Conservation (phyloP, 2,888 invertebrate species). For the Cabera pusaria region DNA sequence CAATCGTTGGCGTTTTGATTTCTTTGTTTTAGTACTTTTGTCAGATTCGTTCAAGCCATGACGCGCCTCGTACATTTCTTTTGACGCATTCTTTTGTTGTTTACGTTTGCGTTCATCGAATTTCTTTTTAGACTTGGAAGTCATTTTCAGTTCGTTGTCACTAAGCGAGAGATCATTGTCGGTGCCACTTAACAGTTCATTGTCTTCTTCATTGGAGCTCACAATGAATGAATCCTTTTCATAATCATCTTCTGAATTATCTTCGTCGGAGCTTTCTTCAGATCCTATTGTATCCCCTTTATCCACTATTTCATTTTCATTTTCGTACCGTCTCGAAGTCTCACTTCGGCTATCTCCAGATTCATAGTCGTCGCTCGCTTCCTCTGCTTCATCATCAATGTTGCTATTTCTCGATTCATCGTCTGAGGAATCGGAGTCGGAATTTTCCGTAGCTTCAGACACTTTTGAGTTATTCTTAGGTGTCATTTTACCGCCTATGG, state of each 20-base stretch:
- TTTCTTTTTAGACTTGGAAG: conserved; percentile 67
- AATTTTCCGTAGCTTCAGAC: conserved; percentile 3
- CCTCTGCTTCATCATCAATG: conserved; percentile 64
- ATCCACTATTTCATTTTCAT: conserved; percentile 73
- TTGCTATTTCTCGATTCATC: conserved; percentile 40
- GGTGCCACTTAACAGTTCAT: conserved; percentile 67
- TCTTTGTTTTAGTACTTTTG: conserved; percentile 34
- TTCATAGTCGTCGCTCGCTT: conserved; percentile 68
- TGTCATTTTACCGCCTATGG: conserved; percentile 14
- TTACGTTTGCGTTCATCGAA: conserved; percentile 65
- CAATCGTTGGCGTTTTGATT: conserved; percentile 45
- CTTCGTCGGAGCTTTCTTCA: conserved; percentile 64
- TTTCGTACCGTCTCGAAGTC: conserved; percentile 70
- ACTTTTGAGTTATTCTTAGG: conserved; percentile 17
- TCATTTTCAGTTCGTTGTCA: conserved; percentile 71
- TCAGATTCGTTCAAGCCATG: conserved; percentile 53
- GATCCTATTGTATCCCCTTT: conserved; percentile 80
- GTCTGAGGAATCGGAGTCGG: conserved; percentile 13
- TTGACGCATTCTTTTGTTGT: conserved; percentile 71
- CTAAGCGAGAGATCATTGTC: conserved; percentile 70
- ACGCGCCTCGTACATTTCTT: conserved; percentile 72
- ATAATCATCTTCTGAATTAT: conserved; percentile 72
- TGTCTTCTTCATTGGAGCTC: conserved; percentile 73
- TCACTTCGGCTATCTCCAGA: conserved; percentile 78
- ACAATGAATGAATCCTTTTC: conserved; percentile 82